Evolutionary conservation across 2,113 vertebrate genomes (phyloP), one percentile per base, ranked within the genome.

Genomic region (Cyanistes caeruleus): DNA sequence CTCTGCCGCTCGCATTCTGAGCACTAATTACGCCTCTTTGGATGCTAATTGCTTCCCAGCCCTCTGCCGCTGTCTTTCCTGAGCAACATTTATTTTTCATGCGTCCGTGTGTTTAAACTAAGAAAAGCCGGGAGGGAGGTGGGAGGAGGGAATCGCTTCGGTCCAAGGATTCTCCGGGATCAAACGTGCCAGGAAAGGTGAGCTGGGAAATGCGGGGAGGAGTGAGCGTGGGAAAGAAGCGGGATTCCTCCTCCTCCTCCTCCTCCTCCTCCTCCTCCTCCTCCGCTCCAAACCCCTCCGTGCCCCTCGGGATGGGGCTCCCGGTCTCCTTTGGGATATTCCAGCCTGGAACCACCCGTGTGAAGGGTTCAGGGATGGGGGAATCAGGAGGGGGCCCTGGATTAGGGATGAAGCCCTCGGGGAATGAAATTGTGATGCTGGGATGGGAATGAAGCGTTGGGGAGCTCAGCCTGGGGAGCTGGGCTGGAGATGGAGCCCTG

Each of bases 1-100:
- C 81, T 24, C 92, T 16, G 90, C 94, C 33, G 89, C 86, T 92
- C 70, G 90, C 96, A 91, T 97, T 95, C 96, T 78, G 95, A 97
- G 97, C 96, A 48, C 96, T 97, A 97, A 97, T 97, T 97, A 97
- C 41, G 94, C 94, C 95, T 96, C 97, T 96, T 89, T 96, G 96
- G 94, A 88, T 97, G 97, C 96, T 97, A 97, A 97, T 97, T 96
- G 96, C 96, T 97, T 97, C 78, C 96, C 95, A 91, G 90, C 95
- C 97, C 93, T 95, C 91, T 58, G 92, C 95, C 24, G 87, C 97
- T 60, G 69, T 60, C 95, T 95, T 90, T 85, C 87, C 76, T 21
- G 48, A 82, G 90, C 90, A 92, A 92, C 94, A 64, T 95, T 97
- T 96, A 94, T 97, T 97, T 96, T 96, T 85, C 96, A 94, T 11